A percentile compares a stretch with the other conserved stretches of the same genome.
Conservation (phyloP, 2,113 vertebrate genomes). For the Xenopus tropicalis region DNA sequence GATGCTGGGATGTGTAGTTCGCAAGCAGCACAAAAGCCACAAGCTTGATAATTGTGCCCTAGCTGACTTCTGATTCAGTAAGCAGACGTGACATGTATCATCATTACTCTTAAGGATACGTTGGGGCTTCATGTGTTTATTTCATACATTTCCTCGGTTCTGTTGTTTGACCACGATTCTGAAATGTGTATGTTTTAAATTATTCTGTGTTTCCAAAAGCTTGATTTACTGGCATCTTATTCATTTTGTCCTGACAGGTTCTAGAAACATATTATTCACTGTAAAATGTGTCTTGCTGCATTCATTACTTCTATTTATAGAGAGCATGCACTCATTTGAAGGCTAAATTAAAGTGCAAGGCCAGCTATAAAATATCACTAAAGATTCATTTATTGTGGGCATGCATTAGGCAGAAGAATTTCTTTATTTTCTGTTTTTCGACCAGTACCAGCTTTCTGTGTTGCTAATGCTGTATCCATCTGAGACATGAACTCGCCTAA, state of each 20-base stretch:
- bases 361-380: conserved; percentile 32
- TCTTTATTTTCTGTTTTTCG: conserved; percentile 32
- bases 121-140: background rate
- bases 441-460: conserved; percentile 52
- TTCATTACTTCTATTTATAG: conserved; percentile 44
- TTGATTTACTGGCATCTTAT: conserved; percentile 19
- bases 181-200: background rate
- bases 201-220: background rate
- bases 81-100: background rate
- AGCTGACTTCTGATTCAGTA: no score
- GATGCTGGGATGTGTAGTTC: background rate
- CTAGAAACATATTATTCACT: conserved; percentile 11
- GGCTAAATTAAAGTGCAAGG: conserved; percentile 50
- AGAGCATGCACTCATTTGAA: conserved; percentile 43
- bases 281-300: conserved; percentile 10
- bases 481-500: conserved; percentile 49
- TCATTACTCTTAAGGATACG: background rate
- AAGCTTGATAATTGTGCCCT: no score
- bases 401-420: conserved; percentile 34
- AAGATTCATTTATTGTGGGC: conserved; percentile 33
- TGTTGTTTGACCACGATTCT: background rate
- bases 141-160: background rate
- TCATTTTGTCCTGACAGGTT: conserved; percentile 6
- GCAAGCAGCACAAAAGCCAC: background rate
- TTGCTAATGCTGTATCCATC: conserved; percentile 55